Evolutionary conservation across 2,797 vertebrate genomes (phyloP).

Genomic region (Ibycter americanus): DNA sequence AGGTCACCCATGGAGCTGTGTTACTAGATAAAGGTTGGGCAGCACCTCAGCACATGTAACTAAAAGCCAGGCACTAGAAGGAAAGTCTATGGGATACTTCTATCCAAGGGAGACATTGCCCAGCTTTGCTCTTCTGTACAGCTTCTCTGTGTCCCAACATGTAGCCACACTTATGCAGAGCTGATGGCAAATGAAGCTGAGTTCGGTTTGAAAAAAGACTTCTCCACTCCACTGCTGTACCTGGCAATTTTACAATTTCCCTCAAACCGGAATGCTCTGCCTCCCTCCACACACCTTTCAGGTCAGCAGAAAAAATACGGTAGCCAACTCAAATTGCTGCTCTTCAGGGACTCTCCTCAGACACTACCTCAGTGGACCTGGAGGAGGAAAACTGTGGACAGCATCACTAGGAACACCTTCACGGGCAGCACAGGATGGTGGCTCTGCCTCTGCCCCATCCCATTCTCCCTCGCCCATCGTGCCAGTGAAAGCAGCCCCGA

Average conservation of each 20-base stretch:
- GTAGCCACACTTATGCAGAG: neutral
- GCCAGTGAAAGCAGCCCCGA: neutral
- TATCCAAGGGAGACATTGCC: neutral
- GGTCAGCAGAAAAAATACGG: neutral
- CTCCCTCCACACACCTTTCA: neutral
- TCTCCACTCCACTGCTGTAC: neutral
- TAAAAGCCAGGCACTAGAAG: neutral
- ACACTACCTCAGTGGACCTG: neutral
- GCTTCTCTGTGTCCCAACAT: neutral
- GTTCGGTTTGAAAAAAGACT: neutral
- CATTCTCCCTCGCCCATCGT: neutral
- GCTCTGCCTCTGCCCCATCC: neutral
- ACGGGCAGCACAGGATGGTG: neutral
- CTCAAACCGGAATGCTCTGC: neutral
- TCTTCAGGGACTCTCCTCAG: neutral
- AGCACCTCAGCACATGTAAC: neutral
- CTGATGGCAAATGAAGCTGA: neutral
- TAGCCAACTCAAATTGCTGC: neutral
- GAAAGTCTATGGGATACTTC: neutral
- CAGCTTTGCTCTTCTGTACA: neutral
- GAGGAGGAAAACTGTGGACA: neutral
- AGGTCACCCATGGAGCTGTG: neutral
- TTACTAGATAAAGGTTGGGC: neutral
- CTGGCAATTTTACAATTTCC: neutral
- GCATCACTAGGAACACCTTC: neutral